These are phyloP conservation scores for Enteromius radiatus DNA, from an alignment of 2,797 vertebrate genomes.

Conservation along the genomic window DNA sequence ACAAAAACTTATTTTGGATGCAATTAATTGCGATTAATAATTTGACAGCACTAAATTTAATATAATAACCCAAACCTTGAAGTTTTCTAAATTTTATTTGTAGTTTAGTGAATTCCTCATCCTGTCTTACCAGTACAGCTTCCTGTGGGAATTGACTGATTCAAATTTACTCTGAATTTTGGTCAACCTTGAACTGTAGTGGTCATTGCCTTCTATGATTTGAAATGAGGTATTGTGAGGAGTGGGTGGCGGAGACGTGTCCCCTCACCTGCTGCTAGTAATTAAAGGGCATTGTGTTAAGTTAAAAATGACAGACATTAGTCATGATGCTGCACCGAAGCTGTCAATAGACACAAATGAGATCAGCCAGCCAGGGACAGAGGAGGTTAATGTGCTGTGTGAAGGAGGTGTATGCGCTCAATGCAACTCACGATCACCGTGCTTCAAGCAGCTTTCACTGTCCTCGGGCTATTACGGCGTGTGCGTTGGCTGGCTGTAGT, in stretches of 20 bases:
- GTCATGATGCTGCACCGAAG: conserved; percentile 12
- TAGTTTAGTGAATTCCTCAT: background rate
- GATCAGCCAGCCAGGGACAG: conserved; percentile 36
- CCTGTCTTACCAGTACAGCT: background rate
- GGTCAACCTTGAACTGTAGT: background rate
- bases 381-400: conserved; percentile 42
- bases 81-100: background rate
- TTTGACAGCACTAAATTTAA: too few relatives aligned
- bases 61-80: too few relatives aligned
- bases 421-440: background rate
- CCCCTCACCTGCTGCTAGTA: conserved; percentile 15
- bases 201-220: background rate
- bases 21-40: too few relatives aligned
- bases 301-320: conserved; percentile 42
- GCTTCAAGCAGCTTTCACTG: conserved; percentile 25
- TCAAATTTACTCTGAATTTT: background rate
- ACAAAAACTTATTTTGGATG: too few relatives aligned
- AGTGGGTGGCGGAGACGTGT: conserved; percentile 13
- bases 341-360: conserved; percentile 33
- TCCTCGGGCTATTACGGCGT: conserved; percentile 31
- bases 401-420: conserved; percentile 69
- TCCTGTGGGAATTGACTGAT: background rate
- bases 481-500: conserved; percentile 44
- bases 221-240: background rate
- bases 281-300: conserved; percentile 44